Percentiles rank a stretch among this genome's conserved stretches.
These are phyloP conservation scores for Drosophila yooni DNA, from an alignment of 2,888 invertebrate species.

Conservation along the genomic window DNA sequence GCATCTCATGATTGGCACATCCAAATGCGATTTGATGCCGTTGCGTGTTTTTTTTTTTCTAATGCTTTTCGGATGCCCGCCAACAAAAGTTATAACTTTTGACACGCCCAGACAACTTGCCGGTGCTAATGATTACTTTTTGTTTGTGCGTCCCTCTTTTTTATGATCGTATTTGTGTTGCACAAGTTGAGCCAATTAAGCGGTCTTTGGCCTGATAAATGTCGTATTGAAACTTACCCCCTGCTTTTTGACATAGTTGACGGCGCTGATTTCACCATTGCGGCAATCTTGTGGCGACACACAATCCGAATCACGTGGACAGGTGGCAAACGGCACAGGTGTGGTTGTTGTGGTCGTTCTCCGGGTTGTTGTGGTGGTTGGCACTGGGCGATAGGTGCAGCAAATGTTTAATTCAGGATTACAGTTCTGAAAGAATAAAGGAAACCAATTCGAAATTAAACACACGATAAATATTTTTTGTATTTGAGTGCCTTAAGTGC, in stretches of 20 bases:
- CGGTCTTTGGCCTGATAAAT: conserved; percentile 33
- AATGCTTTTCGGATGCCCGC: conserved; percentile 29
- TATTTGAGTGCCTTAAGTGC: background rate
- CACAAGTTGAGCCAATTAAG: conserved; percentile 40
- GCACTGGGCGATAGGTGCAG: conserved; percentile 83
- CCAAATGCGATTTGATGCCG: conserved; percentile 59
- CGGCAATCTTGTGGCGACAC: conserved; percentile 82
- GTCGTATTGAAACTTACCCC: conserved; percentile 77
- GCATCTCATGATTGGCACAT: conserved; percentile 65
- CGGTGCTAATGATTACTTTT: conserved; percentile 51
- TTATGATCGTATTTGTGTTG: conserved; percentile 10
- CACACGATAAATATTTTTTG: background rate
- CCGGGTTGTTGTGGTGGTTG: conserved; percentile 61
- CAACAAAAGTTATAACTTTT: conserved; percentile 18
- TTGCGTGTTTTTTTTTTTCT: conserved; percentile 24
- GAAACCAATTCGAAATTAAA: background rate
- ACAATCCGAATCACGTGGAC: conserved; percentile 81
- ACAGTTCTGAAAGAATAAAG: conserved; percentile 83
- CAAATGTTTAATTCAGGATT: conserved; percentile 84
- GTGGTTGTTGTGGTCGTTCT: conserved; percentile 76
- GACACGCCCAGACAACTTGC: conserved; percentile 39
- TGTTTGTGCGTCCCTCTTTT: conserved; percentile 10
- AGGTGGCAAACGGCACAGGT: conserved; percentile 72
- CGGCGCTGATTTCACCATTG: conserved; percentile 82
- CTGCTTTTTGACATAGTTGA: conserved; percentile 78